Base-by-base conservation (phyloP, 2,888 invertebrate genomes). In the Scaptomyza tumidula region DNA sequence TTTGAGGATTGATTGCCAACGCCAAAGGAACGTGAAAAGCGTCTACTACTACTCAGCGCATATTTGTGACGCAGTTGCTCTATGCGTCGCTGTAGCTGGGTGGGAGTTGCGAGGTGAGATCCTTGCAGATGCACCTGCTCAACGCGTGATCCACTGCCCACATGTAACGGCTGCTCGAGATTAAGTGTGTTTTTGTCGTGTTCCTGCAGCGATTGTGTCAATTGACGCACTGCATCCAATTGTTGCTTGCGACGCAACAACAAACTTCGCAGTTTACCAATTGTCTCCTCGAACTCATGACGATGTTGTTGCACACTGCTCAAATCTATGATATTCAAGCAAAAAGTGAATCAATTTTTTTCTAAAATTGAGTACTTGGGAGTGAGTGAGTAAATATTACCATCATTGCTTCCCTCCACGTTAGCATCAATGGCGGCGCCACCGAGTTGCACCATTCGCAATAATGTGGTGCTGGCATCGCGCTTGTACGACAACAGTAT, bases 361-460 rank as follows among this genome's bases (percentile, higher is more conserved):
- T 29, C 7, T 1, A 24, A 24, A 24, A 24, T 24, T 24, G 24
- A 24, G 24, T 24, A 24, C 24, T 19, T 19, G 19, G 19, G 19
- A 19, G n/a, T n/a, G n/a, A n/a, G n/a, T 2, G 13, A 24, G 11
- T 29, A 4, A 10, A 33, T 14, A 3, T 45, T 37, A 78, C 75
- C 71, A 55, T 85, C 81, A 6, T 76, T 76, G n/a, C 65, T 76
- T 7, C 65, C 60, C 6, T 79, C 88, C n/a, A 60, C 58, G 14
- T 13, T 45, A 48, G 52, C 33, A 5, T 41, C 41, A 6, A n/a
- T 48, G 52, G 35, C 19, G 10, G 41, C 37, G 0, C 46, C 56
- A 1, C 79, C 88, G 13, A 91, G 56, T 52, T 91, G 89, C 0
- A 90, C 82, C 54, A 90, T 73, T 1, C 91, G 86, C 31, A 91